Conservation (phyloP, 2,797 vertebrate species). For the Allobates femoralis region DNA sequence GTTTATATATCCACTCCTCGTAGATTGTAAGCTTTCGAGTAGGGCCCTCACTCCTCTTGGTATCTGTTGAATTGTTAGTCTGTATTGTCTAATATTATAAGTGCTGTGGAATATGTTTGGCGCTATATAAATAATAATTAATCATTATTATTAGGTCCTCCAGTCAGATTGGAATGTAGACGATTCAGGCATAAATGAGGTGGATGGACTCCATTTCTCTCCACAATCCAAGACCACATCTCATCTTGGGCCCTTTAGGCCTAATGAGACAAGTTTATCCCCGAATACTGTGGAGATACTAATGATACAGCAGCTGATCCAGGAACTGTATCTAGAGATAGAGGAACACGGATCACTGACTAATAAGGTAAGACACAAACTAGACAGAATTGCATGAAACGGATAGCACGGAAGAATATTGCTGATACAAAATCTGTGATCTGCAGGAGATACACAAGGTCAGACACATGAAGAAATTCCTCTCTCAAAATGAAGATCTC, state of each 20-base stretch:
- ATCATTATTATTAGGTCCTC: no score
- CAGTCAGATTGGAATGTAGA: conserved; percentile 74
- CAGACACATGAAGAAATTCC: conserved; percentile 64
- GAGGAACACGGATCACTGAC: conserved; percentile 65
- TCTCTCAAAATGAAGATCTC: conserved; percentile 69
- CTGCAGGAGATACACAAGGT: conserved; percentile 56
- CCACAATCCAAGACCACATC: no score
- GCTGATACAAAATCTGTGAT: conserved; percentile 17
- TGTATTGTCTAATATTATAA: no score
- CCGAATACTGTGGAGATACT: conserved; percentile 77
- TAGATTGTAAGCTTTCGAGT: no score
- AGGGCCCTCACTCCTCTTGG: no score
- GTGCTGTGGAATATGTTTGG: no score
- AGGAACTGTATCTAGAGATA: conserved; percentile 72
- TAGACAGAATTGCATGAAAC: neutral
- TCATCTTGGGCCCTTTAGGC: no score
- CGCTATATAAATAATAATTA: no score
- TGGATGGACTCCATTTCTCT: conserved; percentile 66
- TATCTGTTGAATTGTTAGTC: no score
- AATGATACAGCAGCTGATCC: conserved; percentile 77
- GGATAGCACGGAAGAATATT: neutral
- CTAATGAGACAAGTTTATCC: conserved; percentile 11
- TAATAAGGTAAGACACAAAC: conserved; percentile 62
- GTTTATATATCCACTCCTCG: no score
- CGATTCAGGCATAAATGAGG: conserved; percentile 68